These are phyloP conservation scores for Anoncus sp. DNA, from an alignment of 2,888 invertebrate genomes.

Conservation along the genomic window DNA sequence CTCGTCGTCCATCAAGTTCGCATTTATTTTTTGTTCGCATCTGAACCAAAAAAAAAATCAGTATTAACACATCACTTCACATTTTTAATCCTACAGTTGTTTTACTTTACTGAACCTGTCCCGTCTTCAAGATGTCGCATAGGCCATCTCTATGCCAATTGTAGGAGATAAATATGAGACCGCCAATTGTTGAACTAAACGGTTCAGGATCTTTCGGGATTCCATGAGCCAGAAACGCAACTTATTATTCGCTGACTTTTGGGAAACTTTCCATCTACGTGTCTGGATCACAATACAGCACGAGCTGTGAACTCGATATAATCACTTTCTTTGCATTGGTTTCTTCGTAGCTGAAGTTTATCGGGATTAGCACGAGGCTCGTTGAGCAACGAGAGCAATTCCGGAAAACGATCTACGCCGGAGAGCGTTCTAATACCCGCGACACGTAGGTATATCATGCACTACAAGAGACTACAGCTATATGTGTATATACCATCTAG, in stretches of 20 bases:
- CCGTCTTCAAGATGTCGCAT: too few species aligned
- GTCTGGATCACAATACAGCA: neutral
- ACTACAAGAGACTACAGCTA: slow-evolving; percentile 21
- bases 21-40: too few species aligned
- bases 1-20: too few species aligned
- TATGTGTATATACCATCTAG: slow-evolving; percentile 18
- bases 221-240: neutral
- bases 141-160: too few species aligned
- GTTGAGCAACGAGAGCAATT: slow-evolving; percentile 55
- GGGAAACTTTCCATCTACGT: neutral
- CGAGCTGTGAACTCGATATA: slow-evolving; percentile 3
- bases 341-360: slow-evolving; percentile 41
- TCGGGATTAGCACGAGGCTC: slow-evolving; percentile 40
- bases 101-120: too few species aligned
- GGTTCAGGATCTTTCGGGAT: too few species aligned
- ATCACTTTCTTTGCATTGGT: slow-evolving; percentile 13
- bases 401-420: slow-evolving; percentile 52
- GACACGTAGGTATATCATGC: slow-evolving; percentile 39
- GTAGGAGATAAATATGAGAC: too few species aligned
- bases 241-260: slow-evolving; percentile 6
- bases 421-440: slow-evolving; percentile 52
- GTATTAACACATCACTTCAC: too few species aligned
- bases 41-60: too few species aligned
- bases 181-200: too few species aligned
- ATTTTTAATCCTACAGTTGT: too few species aligned